phyloP scores from a whole-genome alignment of 2,888 invertebrate genomes.

The Smittia sp. region DNA sequence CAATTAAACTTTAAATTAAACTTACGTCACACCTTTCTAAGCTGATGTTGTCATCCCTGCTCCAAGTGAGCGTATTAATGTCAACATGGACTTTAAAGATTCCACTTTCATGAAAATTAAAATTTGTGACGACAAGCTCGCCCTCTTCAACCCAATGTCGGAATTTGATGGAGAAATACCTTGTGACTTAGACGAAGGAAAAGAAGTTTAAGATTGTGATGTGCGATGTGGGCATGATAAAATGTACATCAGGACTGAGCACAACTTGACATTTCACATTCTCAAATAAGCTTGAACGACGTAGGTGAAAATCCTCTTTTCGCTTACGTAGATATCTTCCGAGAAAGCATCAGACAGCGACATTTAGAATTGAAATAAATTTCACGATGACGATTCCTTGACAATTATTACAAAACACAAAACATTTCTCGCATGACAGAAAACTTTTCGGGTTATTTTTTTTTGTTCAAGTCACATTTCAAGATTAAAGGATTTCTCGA shows the following conservation, averaged over 20 bases:
- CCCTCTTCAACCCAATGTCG: conserved; percentile 2
- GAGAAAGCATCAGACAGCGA: background rate
- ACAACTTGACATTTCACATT: conserved; percentile 10
- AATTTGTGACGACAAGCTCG: conserved; percentile 22
- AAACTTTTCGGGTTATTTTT: conserved; percentile 6
- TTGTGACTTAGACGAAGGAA: conserved; percentile 4
- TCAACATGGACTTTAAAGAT: conserved; percentile 26
- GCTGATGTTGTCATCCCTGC: no score
- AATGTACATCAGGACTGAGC: conserved; percentile 6
- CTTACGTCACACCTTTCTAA: no score
- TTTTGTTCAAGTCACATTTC: conserved; percentile 25
- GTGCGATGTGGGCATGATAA: conserved; percentile 21
- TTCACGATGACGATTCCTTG: conserved; percentile 21
- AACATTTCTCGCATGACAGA: background rate
- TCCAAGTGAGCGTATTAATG: conserved; percentile 19
- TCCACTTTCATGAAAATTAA: conserved; percentile 3
- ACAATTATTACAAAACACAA: conserved; percentile 34
- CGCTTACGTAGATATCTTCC: background rate
- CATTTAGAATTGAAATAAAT: conserved; percentile 18
- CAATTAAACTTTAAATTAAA: no score
- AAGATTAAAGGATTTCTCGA: conserved; percentile 32
- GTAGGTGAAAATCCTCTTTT: conserved; percentile 4
- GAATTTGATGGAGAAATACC: conserved; percentile 12
- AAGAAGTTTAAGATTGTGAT: background rate
- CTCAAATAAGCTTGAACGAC: background rate